Conservation (phyloP, 2,113 vertebrate genomes). For the Seriola rivoliana region DNA sequence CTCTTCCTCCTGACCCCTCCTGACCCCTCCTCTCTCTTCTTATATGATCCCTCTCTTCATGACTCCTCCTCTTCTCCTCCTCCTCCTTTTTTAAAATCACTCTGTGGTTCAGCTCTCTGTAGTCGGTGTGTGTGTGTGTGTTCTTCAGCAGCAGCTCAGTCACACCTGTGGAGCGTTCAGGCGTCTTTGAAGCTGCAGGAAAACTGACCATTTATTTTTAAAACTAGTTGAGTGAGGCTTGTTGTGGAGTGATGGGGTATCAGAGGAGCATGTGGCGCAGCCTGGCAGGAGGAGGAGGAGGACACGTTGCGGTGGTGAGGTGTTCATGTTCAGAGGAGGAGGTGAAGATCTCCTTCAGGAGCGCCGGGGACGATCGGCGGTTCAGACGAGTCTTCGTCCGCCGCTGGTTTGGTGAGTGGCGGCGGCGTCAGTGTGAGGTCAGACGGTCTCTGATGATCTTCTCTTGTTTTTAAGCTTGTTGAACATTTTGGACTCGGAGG, state of each 20-base stretch:
- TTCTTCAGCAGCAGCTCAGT: background rate
- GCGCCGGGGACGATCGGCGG: slow-evolving; percentile 16
- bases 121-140: no score
- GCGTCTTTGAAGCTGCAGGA: slow-evolving; percentile 17
- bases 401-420: slow-evolving; percentile 71
- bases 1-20: no score
- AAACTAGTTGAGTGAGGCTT: background rate
- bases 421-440: background rate
- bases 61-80: slow-evolving; percentile 18
- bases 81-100: no score
- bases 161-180: slow-evolving; percentile 5
- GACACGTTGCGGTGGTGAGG: slow-evolving; percentile 43
- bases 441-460: background rate
- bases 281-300: slow-evolving; percentile 29
- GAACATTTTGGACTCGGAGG: no score
- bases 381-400: slow-evolving; percentile 49
- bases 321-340: slow-evolving; percentile 52
- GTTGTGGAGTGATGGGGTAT: slow-evolving; percentile 46
- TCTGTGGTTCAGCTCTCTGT: no score
- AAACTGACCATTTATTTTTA: background rate
- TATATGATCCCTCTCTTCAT: background rate
- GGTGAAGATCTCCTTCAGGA: slow-evolving; percentile 59
- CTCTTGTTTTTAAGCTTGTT: no score
- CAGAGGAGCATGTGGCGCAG: slow-evolving; percentile 51
- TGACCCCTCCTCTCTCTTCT: background rate